phyloP scores from a whole-genome alignment of 2,888 invertebrate genomes.

The Rhagonycha fulva region DNA sequence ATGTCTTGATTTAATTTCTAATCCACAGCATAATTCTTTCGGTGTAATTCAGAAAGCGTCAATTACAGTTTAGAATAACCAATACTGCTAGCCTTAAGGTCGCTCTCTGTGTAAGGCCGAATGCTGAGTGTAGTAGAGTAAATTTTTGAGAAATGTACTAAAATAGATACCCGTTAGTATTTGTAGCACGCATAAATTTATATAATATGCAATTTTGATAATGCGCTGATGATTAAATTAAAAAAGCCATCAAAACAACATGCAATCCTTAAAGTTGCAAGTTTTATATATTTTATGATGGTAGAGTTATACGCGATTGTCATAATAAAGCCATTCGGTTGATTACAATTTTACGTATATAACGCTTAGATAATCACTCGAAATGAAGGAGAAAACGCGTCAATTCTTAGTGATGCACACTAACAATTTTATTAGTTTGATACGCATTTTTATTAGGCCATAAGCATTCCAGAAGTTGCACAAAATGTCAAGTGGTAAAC shows the following conservation, averaged over 20 bases:
- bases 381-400: constrained; percentile 7
- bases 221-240: not conserved
- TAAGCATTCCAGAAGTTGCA: constrained; percentile 4
- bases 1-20: no score
- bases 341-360: not conserved
- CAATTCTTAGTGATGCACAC: not conserved
- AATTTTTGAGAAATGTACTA: no score
- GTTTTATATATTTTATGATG: not conserved
- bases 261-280: not conserved
- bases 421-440: not conserved
- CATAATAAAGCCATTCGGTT: not conserved
- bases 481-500: not conserved
- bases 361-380: not conserved
- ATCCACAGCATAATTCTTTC: no score
- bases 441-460: constrained; percentile 4
- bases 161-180: not conserved
- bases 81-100: no score
- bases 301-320: not conserved
- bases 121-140: no score
- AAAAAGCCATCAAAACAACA: not conserved
- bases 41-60: no score
- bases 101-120: no score
- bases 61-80: no score
- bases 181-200: not conserved
- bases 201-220: not conserved